phyloP scores from a whole-genome alignment of 23 tunicate genomes.

The Clavelina lepadiformis region DNA sequence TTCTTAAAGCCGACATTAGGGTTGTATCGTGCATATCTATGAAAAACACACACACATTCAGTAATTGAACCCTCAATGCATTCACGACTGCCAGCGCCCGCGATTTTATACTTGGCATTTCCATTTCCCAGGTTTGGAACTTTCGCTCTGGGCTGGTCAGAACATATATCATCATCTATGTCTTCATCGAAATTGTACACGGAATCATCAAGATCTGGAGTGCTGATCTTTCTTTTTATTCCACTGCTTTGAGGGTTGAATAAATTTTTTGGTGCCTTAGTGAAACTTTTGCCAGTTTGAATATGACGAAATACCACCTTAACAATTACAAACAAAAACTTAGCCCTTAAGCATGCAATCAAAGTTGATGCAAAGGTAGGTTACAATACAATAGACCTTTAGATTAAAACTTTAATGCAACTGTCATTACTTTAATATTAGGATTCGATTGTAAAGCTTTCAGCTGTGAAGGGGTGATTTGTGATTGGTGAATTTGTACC shows the following conservation, averaged over 20 bases:
- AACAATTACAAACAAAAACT: too few species aligned
- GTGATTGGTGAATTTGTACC: conserved; percentile 97
- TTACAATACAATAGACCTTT: neutral
- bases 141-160: conserved; percentile 1
- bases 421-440: conserved; percentile 65
- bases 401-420: neutral
- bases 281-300: conserved; percentile 83
- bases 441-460: conserved; percentile 86
- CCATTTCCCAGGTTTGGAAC: conserved; percentile 5
- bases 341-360: too few species aligned
- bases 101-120: conserved; percentile 20
- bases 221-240: conserved; percentile 16
- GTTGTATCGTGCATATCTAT: conserved; percentile 56
- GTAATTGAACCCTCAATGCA: too few species aligned
- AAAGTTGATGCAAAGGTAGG: too few species aligned
- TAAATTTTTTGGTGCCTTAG: conserved; percentile 82
- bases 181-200: conserved; percentile 84
- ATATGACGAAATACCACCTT: conserved; percentile 94
- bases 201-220: conserved; percentile 39
- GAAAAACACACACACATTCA: too few species aligned
- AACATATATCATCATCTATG: neutral
- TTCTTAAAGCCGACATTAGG: conserved; percentile 53
- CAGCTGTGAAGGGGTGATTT: conserved; percentile 81
- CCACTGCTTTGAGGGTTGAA: conserved; percentile 17
- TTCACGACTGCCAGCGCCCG: too few species aligned